A percentile compares a stretch with the other conserved stretches of the same genome.
Conservation (phyloP, 2,797 vertebrate species). For the Anas georgica region DNA sequence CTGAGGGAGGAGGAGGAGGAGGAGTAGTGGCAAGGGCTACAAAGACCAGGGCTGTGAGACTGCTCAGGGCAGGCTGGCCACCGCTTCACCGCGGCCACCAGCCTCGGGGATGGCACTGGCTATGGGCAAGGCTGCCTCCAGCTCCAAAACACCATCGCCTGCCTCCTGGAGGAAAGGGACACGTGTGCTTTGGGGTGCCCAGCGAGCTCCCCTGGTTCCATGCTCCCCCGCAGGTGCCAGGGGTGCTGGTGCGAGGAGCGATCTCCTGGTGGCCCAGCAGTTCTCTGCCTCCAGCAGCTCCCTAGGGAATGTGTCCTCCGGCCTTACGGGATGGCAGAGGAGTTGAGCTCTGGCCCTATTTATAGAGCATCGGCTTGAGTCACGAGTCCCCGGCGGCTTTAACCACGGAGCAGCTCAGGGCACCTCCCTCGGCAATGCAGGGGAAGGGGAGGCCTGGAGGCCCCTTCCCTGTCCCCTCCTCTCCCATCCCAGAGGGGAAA, state of each 20-base stretch:
- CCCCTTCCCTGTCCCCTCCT: background rate
- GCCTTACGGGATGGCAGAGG: background rate
- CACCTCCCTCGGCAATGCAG: background rate
- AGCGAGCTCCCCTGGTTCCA: background rate
- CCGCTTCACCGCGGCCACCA: background rate
- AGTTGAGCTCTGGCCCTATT: background rate
- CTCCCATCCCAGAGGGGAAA: background rate
- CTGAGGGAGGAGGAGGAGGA: conserved; percentile 23
- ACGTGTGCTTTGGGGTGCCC: background rate
- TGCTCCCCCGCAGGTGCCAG: background rate
- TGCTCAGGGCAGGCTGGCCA: background rate
- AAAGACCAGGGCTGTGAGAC: background rate
- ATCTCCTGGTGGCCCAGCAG: background rate
- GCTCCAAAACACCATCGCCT: background rate
- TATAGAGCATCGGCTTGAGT: conserved; percentile 2
- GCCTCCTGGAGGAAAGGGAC: background rate
- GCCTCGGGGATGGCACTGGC: background rate
- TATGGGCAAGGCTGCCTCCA: background rate
- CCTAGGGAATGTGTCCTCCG: background rate
- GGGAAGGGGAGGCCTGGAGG: background rate
- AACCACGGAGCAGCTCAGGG: background rate
- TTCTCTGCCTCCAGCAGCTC: background rate
- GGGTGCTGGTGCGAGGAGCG: background rate
- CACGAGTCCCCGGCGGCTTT: background rate
- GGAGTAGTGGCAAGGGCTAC: background rate